These are phyloP conservation scores for Crax fasciolata DNA, from an alignment of 2,797 vertebrate genomes.

Conservation along the genomic window DNA sequence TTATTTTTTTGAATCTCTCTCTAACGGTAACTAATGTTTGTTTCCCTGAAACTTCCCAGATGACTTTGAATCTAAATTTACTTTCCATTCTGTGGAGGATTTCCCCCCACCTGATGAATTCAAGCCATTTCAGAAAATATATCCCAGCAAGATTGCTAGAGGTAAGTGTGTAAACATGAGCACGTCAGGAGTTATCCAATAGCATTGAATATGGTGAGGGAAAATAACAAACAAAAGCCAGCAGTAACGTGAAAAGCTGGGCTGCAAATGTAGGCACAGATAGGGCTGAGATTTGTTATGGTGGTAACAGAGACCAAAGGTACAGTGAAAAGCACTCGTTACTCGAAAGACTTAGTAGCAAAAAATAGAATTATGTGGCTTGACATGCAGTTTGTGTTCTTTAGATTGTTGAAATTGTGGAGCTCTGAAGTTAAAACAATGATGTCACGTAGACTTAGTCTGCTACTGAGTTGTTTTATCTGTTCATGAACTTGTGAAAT, in stretches of 20 bases:
- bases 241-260: not conserved
- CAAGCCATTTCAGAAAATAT: constrained; percentile 91
- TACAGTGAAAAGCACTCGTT: not conserved
- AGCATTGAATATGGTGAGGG: not conserved
- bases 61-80: constrained; percentile 99
- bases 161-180: constrained; percentile 81
- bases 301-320: not conserved
- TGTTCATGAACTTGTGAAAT: not conserved
- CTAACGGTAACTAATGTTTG: not conserved
- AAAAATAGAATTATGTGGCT: not conserved
- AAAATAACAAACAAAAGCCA: not conserved
- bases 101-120: constrained; percentile 96
- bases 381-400: not conserved
- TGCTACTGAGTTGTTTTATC: not conserved
- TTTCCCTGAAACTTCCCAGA: constrained; percentile 80
- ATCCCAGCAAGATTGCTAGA: constrained; percentile 94
- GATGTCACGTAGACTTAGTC: not conserved
- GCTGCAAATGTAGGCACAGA: not conserved
- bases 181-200: not conserved
- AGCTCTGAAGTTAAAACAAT: not conserved
- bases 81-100: constrained; percentile 95
- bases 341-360: not conserved
- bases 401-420: not conserved
- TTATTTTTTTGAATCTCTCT: not conserved
- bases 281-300: not conserved